Evolutionary conservation across 2,888 invertebrate species (phyloP), one percentile per base, ranked within the genome.

Genomic region (Netelia inedita): DNA sequence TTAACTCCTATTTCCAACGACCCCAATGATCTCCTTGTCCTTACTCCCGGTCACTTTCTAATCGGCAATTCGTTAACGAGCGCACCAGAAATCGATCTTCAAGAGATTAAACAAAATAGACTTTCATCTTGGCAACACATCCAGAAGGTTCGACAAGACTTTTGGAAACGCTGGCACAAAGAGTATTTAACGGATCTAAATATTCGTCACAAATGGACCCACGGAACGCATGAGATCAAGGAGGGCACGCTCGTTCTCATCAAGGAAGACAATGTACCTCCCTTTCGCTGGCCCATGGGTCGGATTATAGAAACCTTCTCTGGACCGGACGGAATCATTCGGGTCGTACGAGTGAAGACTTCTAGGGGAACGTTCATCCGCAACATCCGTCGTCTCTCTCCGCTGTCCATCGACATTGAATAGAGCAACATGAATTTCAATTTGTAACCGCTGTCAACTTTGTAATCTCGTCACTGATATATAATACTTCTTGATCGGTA

Each of bases 51-150:
- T 50, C 87, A 87, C 73, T 86, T 86, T 21, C 68, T 87, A 0
- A 86, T 86, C 53, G 86, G 86, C 28, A 83, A 85, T 65, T 53
- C 79, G 28, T 59, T 87, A 10, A 79, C 81, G 14, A 69, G 75
- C 43, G 19, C 68, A n/a, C 66, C 76, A n/a, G n/a, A n/a, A n/a
- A n/a, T n/a, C n/a, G n/a, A n/a, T n/a, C n/a, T n/a, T n/a, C n/a
- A n/a, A n/a, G n/a, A n/a, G n/a, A n/a, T n/a, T n/a, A n/a, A n/a
- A n/a, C n/a, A n/a, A n/a, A n/a, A n/a, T 11, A 43, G 83, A 1
- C 69, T 87, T 11, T 87, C 83, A 6, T 46, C 35, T 3, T 86
- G 83, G 83, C 75, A 87, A 57, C 81, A 80, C 16, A 63, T 85
- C 21, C 86, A 86, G 46, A 85, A 86, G 63, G 57, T 82, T 10